phyloP scores from a whole-genome alignment of 2,113 vertebrate genomes.

The Fregetta grallaria region DNA sequence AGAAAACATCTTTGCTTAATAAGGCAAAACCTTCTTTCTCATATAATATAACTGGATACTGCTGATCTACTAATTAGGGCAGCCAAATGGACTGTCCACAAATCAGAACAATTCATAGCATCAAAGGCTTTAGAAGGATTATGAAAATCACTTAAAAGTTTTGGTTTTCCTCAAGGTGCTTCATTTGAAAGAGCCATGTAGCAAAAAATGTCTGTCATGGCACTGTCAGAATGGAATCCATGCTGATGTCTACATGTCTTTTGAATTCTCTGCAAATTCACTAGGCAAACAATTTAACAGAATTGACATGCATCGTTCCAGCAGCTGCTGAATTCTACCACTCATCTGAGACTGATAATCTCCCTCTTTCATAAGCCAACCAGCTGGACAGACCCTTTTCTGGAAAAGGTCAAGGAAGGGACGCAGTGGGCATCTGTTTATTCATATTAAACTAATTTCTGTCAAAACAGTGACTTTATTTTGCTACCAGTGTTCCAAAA shows the following conservation, averaged over 20 bases:
- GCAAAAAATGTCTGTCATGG: not conserved
- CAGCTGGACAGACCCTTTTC: not conserved
- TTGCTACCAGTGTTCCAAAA: not conserved
- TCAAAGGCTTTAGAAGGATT: not conserved
- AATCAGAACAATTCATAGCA: not conserved
- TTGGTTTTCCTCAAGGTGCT: not conserved
- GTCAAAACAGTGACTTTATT: not conserved
- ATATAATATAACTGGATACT: not conserved
- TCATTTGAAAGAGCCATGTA: not conserved
- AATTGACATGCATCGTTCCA: not conserved
- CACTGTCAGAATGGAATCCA: not conserved
- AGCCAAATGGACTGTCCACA: not conserved
- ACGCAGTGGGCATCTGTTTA: not conserved
- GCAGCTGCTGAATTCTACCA: not conserved
- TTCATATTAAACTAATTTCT: not conserved
- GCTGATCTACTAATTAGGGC: not conserved
- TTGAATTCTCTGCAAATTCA: not conserved
- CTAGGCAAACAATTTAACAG: not conserved
- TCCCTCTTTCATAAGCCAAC: not conserved
- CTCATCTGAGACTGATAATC: not conserved
- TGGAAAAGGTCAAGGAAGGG: not conserved
- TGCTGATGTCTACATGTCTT: not conserved
- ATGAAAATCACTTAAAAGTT: not conserved
- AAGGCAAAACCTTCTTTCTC: not conserved
- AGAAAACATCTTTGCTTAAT: not conserved